Base-by-base conservation (phyloP, 2,797 vertebrate genomes). In the Arvicola amphibius region DNA sequence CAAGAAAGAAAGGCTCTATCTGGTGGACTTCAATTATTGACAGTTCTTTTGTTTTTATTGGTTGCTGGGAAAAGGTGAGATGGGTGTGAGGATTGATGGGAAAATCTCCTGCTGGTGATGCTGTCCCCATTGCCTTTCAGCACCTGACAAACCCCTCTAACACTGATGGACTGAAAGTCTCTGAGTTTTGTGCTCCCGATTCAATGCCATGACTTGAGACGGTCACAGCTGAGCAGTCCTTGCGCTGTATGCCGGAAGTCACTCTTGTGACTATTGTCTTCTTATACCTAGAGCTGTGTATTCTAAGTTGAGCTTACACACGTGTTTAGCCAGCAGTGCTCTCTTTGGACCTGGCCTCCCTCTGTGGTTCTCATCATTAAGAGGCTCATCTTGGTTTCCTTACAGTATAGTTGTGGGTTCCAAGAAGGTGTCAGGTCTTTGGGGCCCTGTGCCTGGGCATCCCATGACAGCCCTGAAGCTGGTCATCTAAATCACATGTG, bases 241-340 rank as follows among this genome's bases (percentile, higher is more conserved):
- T 63, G 11, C 14, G 19, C 43, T 43, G 43, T 10, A 83, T 61
- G 25, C 21, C 34, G 5, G 69, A 14, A 21, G 78, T 65, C 19
- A 2, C 21, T 17, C 34, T 4, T 0, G 25, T 61, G 78, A 14
- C 63, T 43, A 6, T 34, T 81, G 59, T 83, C 46, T 25, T 69
- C 4, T 3, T 13, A 46, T 1, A 32, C 71, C 32, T 53, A 1
- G 11, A 80, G 34, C 76, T 80, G 46, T 43, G 12, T 51, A 17
- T 73, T 63, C 48, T 10, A 11, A n/a, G 40, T 11, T 46, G 34
- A 29, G 53, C 32, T 69, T 23, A 21, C 43, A 59, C 34, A 46
- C 0, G 0, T 23, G 14, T 67, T 84, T 43, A 19, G 37, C 29
- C 37, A 29, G 0, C 2, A 43, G 5, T 76, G 12, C 23, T 13